A percentile compares a stretch with the other conserved stretches of the same genome.
Conservation (phyloP, 2,888 invertebrate genomes). For the Polietes domitor region DNA sequence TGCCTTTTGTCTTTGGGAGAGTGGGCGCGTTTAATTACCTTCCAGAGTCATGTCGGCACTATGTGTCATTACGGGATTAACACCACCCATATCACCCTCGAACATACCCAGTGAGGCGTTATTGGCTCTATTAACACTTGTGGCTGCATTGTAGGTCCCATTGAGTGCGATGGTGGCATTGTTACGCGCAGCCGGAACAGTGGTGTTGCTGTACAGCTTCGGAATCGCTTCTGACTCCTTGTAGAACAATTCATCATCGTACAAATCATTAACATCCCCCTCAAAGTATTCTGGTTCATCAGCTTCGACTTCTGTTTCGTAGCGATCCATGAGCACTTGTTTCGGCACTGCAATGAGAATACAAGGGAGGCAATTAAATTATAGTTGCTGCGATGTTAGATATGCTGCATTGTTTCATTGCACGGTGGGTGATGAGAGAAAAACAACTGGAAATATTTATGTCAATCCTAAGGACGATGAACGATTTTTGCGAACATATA, state of each 20-base stretch:
- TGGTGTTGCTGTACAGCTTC: slow-evolving; percentile 80
- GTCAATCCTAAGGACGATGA: no score
- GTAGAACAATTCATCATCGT: slow-evolving; percentile 83
- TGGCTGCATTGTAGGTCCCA: slow-evolving; percentile 65
- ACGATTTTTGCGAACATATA: no score
- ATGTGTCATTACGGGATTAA: slow-evolving; percentile 79
- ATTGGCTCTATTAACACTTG: slow-evolving; percentile 68
- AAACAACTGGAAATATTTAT: no score
- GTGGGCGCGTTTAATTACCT: slow-evolving; percentile 72
- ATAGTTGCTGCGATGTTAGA: no score
- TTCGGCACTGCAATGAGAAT: slow-evolving; percentile 85
- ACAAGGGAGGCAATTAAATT: no score
- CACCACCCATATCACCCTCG: slow-evolving; percentile 71
- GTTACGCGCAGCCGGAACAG: slow-evolving; percentile 69
- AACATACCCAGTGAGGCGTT: slow-evolving; percentile 72
- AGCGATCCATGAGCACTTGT: slow-evolving; percentile 91
- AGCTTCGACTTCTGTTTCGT: slow-evolving; percentile 89
- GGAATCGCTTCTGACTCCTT: slow-evolving; percentile 83
- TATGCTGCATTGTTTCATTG: no score
- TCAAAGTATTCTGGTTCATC: slow-evolving; percentile 86
- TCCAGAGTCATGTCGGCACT: slow-evolving; percentile 78
- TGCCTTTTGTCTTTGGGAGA: slow-evolving; percentile 11
- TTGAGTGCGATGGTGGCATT: slow-evolving; percentile 66
- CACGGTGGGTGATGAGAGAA: no score
- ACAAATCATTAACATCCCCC: slow-evolving; percentile 82